Conservation (phyloP, 2,888 invertebrate species). For the Leptopilina syphax region DNA sequence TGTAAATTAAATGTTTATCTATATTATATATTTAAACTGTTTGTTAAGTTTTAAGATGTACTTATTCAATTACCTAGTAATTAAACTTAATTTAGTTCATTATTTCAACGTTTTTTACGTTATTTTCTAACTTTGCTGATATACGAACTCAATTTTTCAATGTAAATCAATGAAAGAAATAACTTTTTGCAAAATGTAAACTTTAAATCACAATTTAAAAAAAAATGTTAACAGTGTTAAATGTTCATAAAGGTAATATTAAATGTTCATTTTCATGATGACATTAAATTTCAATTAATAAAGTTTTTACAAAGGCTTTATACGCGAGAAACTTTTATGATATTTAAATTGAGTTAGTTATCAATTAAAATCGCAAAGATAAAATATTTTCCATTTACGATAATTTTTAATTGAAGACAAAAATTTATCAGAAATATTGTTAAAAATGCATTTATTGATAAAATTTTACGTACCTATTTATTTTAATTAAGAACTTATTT, state of each 20-base stretch:
- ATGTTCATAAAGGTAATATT: background rate
- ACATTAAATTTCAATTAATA: background rate
- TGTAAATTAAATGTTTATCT: constrained; percentile 16
- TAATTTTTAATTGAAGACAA: background rate
- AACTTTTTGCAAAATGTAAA: background rate
- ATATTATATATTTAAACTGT: background rate
- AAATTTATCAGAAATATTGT: background rate
- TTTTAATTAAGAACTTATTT: no score
- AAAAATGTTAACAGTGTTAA: constrained; percentile 4
- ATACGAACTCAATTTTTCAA: no score
- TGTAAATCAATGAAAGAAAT: no score
- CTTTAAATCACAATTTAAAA: background rate
- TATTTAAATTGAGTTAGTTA: background rate
- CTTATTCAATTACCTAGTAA: background rate
- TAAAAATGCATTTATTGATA: no score
- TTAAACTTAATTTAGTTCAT: background rate
- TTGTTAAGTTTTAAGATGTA: constrained; percentile 17
- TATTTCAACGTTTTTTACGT: no score
- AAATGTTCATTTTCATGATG: background rate
- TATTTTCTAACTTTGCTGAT: no score
- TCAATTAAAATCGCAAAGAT: background rate
- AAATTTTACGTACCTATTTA: no score
- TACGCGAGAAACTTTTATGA: background rate
- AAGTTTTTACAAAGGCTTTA: constrained; percentile 1
- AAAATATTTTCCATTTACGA: background rate